Conservation (phyloP, 2,113 vertebrate genomes). For the Tursiops truncatus region DNA sequence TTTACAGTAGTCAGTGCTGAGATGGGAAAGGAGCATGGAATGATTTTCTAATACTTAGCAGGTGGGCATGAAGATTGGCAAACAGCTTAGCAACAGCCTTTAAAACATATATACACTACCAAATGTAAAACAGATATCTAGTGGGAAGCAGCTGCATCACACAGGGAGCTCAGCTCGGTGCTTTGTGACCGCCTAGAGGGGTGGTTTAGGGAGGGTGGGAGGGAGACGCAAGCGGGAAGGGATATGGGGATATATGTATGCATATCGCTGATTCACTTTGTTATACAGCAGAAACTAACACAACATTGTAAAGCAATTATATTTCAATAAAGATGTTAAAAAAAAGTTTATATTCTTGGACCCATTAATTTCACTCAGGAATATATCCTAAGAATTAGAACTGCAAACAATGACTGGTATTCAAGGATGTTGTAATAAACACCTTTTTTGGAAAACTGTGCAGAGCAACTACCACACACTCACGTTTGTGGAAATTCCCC, state of each 20-base stretch:
- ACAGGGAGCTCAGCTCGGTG: no score
- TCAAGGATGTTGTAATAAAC: background rate
- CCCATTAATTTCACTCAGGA: background rate
- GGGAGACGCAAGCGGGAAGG: no score
- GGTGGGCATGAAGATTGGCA: background rate
- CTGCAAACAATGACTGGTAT: background rate
- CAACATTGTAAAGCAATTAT: no score
- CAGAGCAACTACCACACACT: background rate
- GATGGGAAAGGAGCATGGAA: background rate
- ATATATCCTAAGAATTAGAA: conserved; percentile 6
- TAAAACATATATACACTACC: background rate
- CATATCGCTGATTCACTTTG: background rate
- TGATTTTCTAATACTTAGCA: background rate
- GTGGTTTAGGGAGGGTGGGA: no score
- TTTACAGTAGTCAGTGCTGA: background rate
- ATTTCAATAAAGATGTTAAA: no score
- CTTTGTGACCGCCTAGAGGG: no score
- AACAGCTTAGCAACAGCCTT: background rate
- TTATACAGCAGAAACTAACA: no score
- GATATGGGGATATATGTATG: no score
- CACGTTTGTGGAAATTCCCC: background rate
- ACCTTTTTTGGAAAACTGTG: background rate
- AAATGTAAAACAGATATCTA: no score
- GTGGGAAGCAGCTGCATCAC: no score
- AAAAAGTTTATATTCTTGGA: background rate